Conservation (phyloP, 2,888 invertebrate species). For the Pemphredon lugubris region DNA sequence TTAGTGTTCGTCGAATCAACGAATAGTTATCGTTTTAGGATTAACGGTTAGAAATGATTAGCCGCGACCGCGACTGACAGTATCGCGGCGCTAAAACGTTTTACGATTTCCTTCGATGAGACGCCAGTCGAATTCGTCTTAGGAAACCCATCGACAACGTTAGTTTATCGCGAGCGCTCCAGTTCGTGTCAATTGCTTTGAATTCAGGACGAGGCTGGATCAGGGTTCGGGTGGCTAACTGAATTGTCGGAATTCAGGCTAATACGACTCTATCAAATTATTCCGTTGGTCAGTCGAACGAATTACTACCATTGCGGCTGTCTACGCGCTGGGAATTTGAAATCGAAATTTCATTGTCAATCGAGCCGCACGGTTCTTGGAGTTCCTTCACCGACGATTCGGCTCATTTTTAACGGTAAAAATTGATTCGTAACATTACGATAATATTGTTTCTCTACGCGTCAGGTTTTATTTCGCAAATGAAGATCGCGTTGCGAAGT, state of each 20-base stretch:
- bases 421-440: too few relatives aligned
- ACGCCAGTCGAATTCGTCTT: constrained; percentile 16
- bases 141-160: constrained; percentile 47
- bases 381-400: too few relatives aligned
- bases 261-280: constrained; percentile 66
- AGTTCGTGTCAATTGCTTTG: constrained; percentile 64
- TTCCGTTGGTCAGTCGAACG: constrained; percentile 38
- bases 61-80: too few relatives aligned
- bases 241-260: constrained; percentile 69
- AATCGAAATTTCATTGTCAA: constrained; percentile 4
- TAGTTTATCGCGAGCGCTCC: constrained; percentile 41
- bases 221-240: constrained; percentile 65
- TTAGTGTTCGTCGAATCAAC: too few relatives aligned
- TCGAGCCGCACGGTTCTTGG: too few relatives aligned
- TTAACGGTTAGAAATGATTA: too few relatives aligned
- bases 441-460: too few relatives aligned
- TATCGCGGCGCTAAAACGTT: constrained; percentile 6
- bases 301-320: constrained; percentile 22
- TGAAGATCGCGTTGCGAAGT: too few relatives aligned
- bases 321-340: constrained; percentile 12
- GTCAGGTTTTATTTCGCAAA: too few relatives aligned
- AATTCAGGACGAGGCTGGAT: constrained; percentile 70
- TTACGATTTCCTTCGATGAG: constrained; percentile 28
- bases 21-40: too few relatives aligned
- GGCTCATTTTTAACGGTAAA: too few relatives aligned